Percentiles rank a stretch among this genome's conserved stretches.
Conservation (phyloP, 2,113 vertebrate genomes). For the Willisornis vidua region DNA sequence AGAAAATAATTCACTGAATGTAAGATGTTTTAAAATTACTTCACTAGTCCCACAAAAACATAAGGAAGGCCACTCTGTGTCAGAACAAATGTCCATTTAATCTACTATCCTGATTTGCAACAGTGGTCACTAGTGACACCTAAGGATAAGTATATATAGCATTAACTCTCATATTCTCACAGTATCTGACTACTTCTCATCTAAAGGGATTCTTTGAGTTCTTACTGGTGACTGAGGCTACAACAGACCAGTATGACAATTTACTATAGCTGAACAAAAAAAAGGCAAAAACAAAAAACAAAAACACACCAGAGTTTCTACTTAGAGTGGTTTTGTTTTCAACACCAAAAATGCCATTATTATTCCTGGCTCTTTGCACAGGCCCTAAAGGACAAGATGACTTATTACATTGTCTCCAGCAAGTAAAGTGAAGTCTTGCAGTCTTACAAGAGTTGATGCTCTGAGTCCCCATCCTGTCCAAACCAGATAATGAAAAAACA, state of each 20-base stretch:
- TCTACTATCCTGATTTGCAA: neutral
- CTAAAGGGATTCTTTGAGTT: neutral
- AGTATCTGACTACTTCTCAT: neutral
- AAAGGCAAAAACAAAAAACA: neutral
- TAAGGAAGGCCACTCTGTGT: neutral
- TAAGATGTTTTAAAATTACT: neutral
- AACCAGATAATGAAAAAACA: neutral
- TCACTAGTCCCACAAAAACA: neutral
- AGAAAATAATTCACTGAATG: neutral
- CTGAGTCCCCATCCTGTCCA: neutral
- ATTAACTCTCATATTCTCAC: neutral
- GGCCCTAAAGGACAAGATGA: neutral
- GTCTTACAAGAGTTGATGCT: neutral
- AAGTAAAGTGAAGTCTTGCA: neutral
- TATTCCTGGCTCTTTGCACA: neutral
- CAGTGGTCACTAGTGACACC: neutral
- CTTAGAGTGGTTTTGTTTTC: neutral
- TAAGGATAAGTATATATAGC: neutral
- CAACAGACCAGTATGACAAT: neutral
- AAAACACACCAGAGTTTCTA: neutral
- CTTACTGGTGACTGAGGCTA: neutral
- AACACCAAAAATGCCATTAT: neutral
- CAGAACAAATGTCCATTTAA: neutral
- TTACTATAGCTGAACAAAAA: neutral
- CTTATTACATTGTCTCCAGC: neutral